phyloP scores from a whole-genome alignment of 2,797 vertebrate species.

The Podarcis siculus region DNA sequence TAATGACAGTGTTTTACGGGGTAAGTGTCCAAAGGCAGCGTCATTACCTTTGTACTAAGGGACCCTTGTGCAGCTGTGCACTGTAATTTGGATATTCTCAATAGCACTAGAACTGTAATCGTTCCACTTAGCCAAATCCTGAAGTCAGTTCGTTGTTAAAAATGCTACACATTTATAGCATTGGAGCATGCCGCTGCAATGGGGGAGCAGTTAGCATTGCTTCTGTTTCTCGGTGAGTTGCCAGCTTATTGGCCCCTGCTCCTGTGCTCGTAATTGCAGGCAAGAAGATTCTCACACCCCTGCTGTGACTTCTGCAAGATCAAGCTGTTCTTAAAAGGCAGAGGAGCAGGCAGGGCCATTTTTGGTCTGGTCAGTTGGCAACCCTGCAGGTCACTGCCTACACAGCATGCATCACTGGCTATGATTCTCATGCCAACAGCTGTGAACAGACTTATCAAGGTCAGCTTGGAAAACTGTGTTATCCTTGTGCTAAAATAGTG shows the following conservation, averaged over 20 bases:
- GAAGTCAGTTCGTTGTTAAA: conserved; percentile 18
- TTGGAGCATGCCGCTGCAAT: background rate
- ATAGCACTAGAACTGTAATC: conserved; percentile 7
- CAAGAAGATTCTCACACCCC: background rate
- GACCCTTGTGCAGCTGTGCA: conserved; percentile 7
- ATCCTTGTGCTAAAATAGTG: background rate
- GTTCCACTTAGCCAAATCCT: conserved; percentile 17
- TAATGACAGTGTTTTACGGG: conserved; percentile 41
- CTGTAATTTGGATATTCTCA: conserved; percentile 15
- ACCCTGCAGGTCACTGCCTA: background rate
- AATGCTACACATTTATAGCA: conserved; percentile 6
- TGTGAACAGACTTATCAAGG: background rate
- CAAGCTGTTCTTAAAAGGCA: background rate
- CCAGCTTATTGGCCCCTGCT: background rate
- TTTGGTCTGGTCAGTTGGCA: background rate
- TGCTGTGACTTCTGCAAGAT: background rate
- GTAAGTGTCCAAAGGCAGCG: conserved; percentile 46
- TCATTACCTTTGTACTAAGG: conserved; percentile 26
- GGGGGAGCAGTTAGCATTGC: background rate
- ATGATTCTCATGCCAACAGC: background rate
- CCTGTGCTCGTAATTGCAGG: background rate
- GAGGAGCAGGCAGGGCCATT: background rate
- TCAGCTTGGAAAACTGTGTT: background rate
- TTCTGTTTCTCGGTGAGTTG: background rate
- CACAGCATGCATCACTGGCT: background rate